Base-by-base conservation (phyloP, 2,888 invertebrate species). In the Habrosyne pyritoides region DNA sequence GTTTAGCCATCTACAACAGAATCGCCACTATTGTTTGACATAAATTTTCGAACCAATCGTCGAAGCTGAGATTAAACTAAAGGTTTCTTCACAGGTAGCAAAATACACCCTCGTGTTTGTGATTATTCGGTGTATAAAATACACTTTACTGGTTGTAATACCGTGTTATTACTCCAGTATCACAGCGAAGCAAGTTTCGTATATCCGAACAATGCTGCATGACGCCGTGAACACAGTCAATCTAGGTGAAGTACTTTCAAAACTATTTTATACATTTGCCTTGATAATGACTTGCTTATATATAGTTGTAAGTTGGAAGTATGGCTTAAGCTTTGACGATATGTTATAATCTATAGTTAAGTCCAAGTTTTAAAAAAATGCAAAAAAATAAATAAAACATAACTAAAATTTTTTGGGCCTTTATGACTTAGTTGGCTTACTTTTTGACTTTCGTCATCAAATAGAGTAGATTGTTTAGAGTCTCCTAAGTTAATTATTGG, bases 121-220 rank as follows among this genome's bases (percentile, higher is more conserved):
- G 2, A 54, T 72, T 2, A 57, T 72, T 8, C 77, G 84, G 1
- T 83, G 84, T 53, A 0, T 84, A 3, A 89, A 86, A 55, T 83
- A 84, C 55, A 82, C 84, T 0, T 12, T 73, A 0, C 48, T 84
- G n/a, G 75, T 91, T 24, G 66, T 86, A 7, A 54, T 82, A 3
- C 83, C 89, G 0, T 89, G 90, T 59, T 85, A 83, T 61, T 86
- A 78, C 62, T 78, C 84, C 4, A 85, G 83, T 21, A 63, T 79
- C 12, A 87, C 87, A 0, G 72, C 78, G 2, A 69, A 73, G 0
- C 78, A 87, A 55, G 89, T 86, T 0, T 60, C 72, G 2, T 60
- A 63, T 2, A 87, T 90, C 10, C 78, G 85, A 0, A 81, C 77
- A 0, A 75, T 74, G 48, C 67, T 89, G n/a, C 84, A 89, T 28